Evolutionary conservation across 2,113 vertebrate genomes (phyloP), one percentile per base, ranked within the genome.

Genomic region (Myodes glareolus): DNA sequence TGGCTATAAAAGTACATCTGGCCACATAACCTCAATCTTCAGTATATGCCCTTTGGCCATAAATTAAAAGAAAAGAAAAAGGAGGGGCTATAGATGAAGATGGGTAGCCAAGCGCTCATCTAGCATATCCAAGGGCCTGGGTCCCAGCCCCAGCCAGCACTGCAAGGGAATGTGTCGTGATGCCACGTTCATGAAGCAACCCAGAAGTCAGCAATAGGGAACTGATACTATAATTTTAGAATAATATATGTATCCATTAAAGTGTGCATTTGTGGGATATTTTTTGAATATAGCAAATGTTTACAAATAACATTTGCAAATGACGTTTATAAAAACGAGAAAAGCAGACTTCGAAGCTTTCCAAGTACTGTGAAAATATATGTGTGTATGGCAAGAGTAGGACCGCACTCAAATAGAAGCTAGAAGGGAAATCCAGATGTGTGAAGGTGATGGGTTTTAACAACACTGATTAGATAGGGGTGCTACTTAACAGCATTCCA

Each of bases 401-500:
- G 61, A 81, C 52, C 86, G 77, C 10, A 36, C 36, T 90, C 47
- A 77, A 81, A 91, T 45, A 76, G 55, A 90, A 80, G 80, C 14
- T 70, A 47, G 76, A 77, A 91, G 61, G 80, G 31, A 96, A 90
- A 82, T 70, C 21, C 31, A 67, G 80, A 82, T 45, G 7, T 67
- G 17, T 47, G 77, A 78, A 52, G 82, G 17, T 47, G 73, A 11
- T 61, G 1, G 14, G 7, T 58, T 89, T 78, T 65, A 94, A 90
- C 50, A 25, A 47, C 27, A 3, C 23, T 82, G 89, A 27, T 90
- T 92, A 93, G 90, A 13, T 67, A 68, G 3, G 29, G 33, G 36
- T 94, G 52, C 33, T 85, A 45, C n/a, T 36, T 96, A 80, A 86
- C 67, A 87, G 39, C 1, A 72, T 92, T 87, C 77, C 78, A 77